Percentiles rank a stretch among this genome's conserved stretches.
Evolutionary conservation across 1,140 invertebrate species (phyloP).

Genomic region (Achatina immaculata): DNA sequence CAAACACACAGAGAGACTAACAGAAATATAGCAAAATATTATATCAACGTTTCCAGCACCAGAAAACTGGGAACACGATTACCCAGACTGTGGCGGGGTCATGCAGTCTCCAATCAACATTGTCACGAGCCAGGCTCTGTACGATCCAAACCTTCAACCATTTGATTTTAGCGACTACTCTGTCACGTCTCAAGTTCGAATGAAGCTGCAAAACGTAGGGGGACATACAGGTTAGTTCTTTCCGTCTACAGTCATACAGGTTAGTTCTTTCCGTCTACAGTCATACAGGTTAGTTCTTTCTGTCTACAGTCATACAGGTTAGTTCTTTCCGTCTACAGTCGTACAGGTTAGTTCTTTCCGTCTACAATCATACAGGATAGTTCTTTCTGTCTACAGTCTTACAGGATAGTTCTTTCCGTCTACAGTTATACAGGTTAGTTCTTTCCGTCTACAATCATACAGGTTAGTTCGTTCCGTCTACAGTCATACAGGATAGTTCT

Average conservation of each 20-base stretch:
- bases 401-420: too few relatives aligned
- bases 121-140: constrained; percentile 42
- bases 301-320: too few relatives aligned
- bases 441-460: too few relatives aligned
- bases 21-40: background rate
- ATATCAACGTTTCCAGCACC: constrained; percentile 49
- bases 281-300: too few relatives aligned
- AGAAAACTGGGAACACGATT: constrained; percentile 50
- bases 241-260: background rate
- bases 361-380: too few relatives aligned
- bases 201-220: constrained; percentile 51
- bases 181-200: constrained; percentile 40
- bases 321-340: too few relatives aligned
- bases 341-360: background rate
- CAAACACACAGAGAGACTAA: background rate
- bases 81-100: constrained; percentile 50
- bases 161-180: constrained; percentile 50
- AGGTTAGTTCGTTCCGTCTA: too few relatives aligned
- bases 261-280: background rate
- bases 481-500: background rate
- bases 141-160: constrained; percentile 44
- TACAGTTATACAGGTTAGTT: too few relatives aligned
- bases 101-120: constrained; percentile 60
- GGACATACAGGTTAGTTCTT: constrained; percentile 51
- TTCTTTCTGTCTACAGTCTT: too few relatives aligned